Base-by-base conservation (phyloP, 1,140 invertebrate species). In the Drosophila tani region DNA sequence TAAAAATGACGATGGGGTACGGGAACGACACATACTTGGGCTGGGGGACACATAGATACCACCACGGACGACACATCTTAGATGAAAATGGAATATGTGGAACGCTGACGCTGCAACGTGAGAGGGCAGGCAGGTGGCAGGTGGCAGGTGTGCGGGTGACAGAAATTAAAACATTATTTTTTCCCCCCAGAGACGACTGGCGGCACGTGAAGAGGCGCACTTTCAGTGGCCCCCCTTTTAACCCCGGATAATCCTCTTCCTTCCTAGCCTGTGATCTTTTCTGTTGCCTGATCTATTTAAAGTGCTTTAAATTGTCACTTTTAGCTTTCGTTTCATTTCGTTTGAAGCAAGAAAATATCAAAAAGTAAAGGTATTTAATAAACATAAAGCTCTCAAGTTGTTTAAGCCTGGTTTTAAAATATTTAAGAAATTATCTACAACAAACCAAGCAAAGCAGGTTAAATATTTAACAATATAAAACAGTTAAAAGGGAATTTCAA, bases 31-130 rank as follows among this genome's bases (percentile, higher is more conserved):
- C 68, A 73, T 24, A 43, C 17, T 19, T 32, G 45, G 45, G 45
- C 55, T 73, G 12, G 67, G 53, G 53, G 38, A 38, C 64, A 63
- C 64, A 68, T 32, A 70, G 35, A 69, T 66, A 67, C 29, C 24
- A 35, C 41, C 27, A 59, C 69, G 40, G 70, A 53, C 68, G 38
- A 40, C 15, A 50, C 45, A 66, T 64, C 64, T 76, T 82, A 15
- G 43, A 74, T 70, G 66, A 80, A 63, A 78, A 68, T 64, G 82
- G 50, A 83, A 67, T 24, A 65, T 65, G 58, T 40, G 73, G 41
- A 59, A 62, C 43, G 60, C 57, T 86, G 82, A 84, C 82, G 69
- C 58, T 87, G 82, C 83, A 82, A 71, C 60, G 65, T 81, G 49
- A 57, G 50, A 57, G 43, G 62, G 29, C 29, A 24, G 24, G 24